Evolutionary conservation across 1,140 invertebrate species (phyloP).

Genomic region (Bombus affinis): DNA sequence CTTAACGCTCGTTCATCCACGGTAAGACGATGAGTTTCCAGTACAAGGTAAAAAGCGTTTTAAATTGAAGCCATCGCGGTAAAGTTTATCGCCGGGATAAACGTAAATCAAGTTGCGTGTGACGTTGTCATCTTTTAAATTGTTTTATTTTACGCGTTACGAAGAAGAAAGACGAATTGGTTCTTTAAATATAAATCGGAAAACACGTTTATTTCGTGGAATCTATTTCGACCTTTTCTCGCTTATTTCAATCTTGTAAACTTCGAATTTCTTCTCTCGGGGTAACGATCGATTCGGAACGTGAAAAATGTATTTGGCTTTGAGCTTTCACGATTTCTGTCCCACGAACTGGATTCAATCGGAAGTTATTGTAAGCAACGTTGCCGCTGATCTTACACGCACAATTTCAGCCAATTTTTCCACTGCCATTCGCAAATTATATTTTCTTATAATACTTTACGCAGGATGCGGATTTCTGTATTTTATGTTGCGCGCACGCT

Average conservation of each 20-base stretch:
- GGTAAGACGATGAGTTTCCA: slow-evolving; percentile 12
- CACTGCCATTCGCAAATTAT: too few species aligned
- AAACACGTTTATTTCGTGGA: not conserved
- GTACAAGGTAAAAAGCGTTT: slow-evolving; percentile 6
- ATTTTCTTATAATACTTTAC: too few species aligned
- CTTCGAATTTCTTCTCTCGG: not conserved
- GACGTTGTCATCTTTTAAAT: not conserved
- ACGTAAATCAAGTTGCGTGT: slow-evolving; percentile 29
- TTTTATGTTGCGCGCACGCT: too few species aligned
- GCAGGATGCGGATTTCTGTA: too few species aligned
- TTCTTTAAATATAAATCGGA: not conserved
- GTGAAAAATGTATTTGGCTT: too few species aligned
- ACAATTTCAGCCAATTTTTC: too few species aligned
- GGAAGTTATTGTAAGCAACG: too few species aligned
- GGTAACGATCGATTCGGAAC: too few species aligned
- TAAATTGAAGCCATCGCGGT: slow-evolving; percentile 1
- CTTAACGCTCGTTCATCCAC: not conserved
- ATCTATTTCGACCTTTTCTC: too few species aligned
- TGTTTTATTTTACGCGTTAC: not conserved
- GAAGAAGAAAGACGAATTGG: not conserved
- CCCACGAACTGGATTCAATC: too few species aligned
- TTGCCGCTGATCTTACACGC: too few species aligned
- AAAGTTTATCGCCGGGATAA: slow-evolving; percentile 25
- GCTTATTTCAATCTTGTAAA: not conserved
- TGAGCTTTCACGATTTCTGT: too few species aligned